phyloP scores from a whole-genome alignment of 2,888 invertebrate genomes.

The Diaperis boleti region DNA sequence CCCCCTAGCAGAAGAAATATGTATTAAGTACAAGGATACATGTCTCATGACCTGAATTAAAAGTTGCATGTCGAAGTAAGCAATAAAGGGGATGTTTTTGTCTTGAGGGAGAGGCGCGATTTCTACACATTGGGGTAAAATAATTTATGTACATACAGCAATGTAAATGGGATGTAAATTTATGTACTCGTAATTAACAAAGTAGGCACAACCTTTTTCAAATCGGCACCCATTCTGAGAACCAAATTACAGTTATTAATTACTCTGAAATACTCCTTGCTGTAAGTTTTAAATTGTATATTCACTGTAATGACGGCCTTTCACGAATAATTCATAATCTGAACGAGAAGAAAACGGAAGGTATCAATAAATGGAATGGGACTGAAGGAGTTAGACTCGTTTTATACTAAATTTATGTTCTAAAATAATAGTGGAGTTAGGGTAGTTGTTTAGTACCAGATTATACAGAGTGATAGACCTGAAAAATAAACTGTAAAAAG shows the following conservation, averaged over 20 bases:
- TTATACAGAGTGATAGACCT: no score
- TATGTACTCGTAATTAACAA: slow-evolving; percentile 1
- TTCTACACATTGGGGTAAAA: background rate
- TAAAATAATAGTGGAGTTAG: no score
- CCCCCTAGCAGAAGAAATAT: slow-evolving; percentile 5
- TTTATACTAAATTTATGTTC: no score
- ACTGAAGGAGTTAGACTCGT: no score
- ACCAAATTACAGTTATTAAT: background rate
- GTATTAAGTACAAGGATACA: slow-evolving; percentile 18
- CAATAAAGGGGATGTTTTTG: no score
- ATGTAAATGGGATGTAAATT: slow-evolving; percentile 8
- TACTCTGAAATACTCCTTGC: background rate
- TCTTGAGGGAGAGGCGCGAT: slow-evolving; percentile 1
- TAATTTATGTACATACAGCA: background rate
- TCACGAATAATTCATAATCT: no score
- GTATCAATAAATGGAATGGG: no score
- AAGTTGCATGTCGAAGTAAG: slow-evolving; percentile 14
- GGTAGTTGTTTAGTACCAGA: no score
- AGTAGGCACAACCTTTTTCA: slow-evolving; percentile 1
- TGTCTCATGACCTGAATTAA: slow-evolving; percentile 12
- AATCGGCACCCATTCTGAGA: background rate
- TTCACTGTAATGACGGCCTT: background rate
- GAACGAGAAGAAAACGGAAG: no score
- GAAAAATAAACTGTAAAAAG: no score
- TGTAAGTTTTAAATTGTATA: background rate